phyloP scores from a whole-genome alignment of 2,113 vertebrate species.

The Calonectris borealis region DNA sequence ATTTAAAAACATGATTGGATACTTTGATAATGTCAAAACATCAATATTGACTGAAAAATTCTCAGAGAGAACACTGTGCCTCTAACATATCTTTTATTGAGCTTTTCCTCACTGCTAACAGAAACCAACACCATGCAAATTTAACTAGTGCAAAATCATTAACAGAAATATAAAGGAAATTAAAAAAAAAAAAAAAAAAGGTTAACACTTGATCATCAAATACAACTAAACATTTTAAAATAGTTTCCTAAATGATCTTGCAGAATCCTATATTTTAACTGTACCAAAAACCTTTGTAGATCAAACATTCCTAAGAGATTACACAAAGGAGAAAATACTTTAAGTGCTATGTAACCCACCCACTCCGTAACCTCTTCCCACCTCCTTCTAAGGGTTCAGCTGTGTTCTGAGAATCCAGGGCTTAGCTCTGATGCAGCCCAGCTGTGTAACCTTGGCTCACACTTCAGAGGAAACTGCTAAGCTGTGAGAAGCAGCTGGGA shows the following conservation, averaged over 20 bases:
- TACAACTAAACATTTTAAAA: neutral
- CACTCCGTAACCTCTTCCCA: slow-evolving; percentile 20
- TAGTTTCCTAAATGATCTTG: neutral
- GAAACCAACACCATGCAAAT: neutral
- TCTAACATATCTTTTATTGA: neutral
- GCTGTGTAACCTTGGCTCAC: slow-evolving; percentile 46
- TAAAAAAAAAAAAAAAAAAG: neutral
- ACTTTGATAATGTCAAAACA: neutral
- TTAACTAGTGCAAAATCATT: neutral
- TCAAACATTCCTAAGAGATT: neutral
- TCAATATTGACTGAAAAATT: neutral
- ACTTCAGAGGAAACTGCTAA: slow-evolving; percentile 20
- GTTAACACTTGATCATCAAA: neutral
- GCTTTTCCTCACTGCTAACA: neutral
- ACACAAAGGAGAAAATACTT: slow-evolving; percentile 29
- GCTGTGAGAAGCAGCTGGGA: neutral
- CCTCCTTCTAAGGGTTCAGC: neutral
- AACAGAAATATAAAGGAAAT: neutral
- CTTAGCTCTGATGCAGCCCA: slow-evolving; percentile 46
- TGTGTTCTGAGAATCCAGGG: neutral
- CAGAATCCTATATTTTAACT: neutral
- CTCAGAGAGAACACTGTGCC: neutral
- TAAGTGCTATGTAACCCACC: neutral
- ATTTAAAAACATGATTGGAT: neutral
- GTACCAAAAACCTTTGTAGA: neutral